A percentile compares a stretch with the other conserved stretches of the same genome.
Conservation (phyloP, 2,888 invertebrate genomes). For the Drosophila percnosoma region DNA sequence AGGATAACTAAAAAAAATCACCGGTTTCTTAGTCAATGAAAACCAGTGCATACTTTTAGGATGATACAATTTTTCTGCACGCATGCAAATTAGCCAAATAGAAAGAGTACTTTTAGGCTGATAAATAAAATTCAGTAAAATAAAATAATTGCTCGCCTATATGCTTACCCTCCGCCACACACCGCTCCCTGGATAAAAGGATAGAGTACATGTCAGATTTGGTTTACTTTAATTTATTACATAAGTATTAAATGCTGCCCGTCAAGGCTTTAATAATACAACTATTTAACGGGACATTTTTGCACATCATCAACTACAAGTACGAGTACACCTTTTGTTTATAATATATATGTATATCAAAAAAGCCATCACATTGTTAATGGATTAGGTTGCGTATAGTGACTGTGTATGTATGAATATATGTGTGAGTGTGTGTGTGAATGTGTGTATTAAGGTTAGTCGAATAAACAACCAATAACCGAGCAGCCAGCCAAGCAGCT, state of each 20-base stretch:
- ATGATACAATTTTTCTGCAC: not conserved
- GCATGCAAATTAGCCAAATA: not conserved
- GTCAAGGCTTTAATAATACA: conserved; percentile 72
- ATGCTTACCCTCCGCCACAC: too few relatives aligned
- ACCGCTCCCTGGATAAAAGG: not conserved
- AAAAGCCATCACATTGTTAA: conserved; percentile 72
- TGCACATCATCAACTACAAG: conserved; percentile 58
- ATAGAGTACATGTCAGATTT: not conserved
- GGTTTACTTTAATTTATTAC: conserved; percentile 66
- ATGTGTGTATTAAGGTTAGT: conserved; percentile 17
- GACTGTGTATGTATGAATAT: conserved; percentile 6
- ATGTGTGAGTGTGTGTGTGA: not conserved
- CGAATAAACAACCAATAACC: conserved; percentile 22
- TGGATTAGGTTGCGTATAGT: conserved; percentile 48
- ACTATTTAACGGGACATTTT: conserved; percentile 76
- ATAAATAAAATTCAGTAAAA: not conserved
- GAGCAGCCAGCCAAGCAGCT: conserved; percentile 2
- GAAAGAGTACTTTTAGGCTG: not conserved
- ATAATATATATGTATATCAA: conserved; percentile 48
- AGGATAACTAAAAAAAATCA: not conserved
- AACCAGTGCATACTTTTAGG: not conserved
- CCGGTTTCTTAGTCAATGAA: not conserved
- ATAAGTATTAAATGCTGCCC: conserved; percentile 76
- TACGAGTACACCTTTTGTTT: conserved; percentile 71
- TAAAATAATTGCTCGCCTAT: too few relatives aligned